A percentile compares a stretch with the other conserved stretches of the same genome.
Conservation (phyloP, 2,888 invertebrate species). For the Pocota personata region DNA sequence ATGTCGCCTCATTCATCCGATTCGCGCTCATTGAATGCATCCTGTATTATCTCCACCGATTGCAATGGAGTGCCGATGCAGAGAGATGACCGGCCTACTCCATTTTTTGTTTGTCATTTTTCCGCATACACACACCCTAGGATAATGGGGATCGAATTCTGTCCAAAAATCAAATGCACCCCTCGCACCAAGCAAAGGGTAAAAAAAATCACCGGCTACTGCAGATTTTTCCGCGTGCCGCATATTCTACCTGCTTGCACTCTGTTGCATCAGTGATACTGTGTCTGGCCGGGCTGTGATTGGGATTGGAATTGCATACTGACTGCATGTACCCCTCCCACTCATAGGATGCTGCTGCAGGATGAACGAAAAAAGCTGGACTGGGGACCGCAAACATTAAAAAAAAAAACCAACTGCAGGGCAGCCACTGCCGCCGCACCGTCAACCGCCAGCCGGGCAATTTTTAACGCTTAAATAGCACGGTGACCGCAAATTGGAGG, state of each 20-base stretch:
- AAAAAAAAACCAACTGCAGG: slow-evolving; percentile 35
- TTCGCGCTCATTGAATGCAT: slow-evolving; percentile 74
- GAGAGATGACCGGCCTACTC: slow-evolving; percentile 67
- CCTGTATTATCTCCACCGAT: slow-evolving; percentile 64
- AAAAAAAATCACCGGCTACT: slow-evolving; percentile 12
- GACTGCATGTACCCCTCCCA: slow-evolving; percentile 52
- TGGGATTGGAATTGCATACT: slow-evolving; percentile 64
- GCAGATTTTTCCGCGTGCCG: slow-evolving; percentile 70
- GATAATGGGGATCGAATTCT: slow-evolving; percentile 70
- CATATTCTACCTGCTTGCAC: slow-evolving; percentile 74
- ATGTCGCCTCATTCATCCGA: slow-evolving; percentile 77
- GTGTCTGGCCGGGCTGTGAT: slow-evolving; percentile 14
- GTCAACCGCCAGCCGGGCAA: slow-evolving; percentile 62
- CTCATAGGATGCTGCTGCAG: slow-evolving; percentile 70
- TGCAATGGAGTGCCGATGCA: slow-evolving; percentile 56
- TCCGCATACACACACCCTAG: slow-evolving; percentile 34
- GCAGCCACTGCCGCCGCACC: slow-evolving; percentile 41
- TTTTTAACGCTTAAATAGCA: slow-evolving; percentile 74
- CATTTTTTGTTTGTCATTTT: slow-evolving; percentile 57
- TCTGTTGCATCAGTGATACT: slow-evolving; percentile 71
- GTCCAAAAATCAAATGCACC: slow-evolving; percentile 68
- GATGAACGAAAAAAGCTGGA: slow-evolving; percentile 53
- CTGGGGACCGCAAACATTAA: slow-evolving; percentile 60
- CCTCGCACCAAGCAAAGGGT: background rate
- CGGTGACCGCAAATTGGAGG: slow-evolving; percentile 73